Evolutionary conservation across 1,140 invertebrate species (phyloP).

Genomic region (Anastatus disparis): DNA sequence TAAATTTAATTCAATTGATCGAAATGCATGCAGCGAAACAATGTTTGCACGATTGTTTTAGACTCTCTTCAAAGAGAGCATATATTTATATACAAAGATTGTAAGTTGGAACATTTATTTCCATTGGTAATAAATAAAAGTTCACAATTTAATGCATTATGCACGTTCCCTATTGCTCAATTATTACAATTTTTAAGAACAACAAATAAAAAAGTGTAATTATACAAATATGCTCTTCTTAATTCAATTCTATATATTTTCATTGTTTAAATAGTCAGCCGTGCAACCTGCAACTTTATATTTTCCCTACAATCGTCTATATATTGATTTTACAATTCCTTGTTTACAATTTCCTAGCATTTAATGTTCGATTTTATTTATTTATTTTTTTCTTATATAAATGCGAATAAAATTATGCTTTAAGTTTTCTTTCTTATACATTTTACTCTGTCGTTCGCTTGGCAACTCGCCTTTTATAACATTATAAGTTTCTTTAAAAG

Average conservation of each 20-base stretch:
- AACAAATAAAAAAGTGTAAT: background rate
- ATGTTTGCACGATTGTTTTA: background rate
- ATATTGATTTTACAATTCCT: conserved; percentile 31
- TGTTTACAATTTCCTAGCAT: conserved; percentile 23
- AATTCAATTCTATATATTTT: background rate
- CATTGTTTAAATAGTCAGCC: background rate
- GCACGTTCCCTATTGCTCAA: background rate
- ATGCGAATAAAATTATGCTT: conserved; percentile 33
- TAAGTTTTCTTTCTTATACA: conserved; percentile 6
- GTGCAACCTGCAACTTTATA: background rate
- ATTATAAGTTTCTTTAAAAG: background rate
- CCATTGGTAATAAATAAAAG: no score
- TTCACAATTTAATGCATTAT: no score
- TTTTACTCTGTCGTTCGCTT: background rate
- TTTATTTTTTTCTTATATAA: no score
- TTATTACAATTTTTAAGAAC: background rate
- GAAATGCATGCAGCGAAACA: background rate
- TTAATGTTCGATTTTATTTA: no score
- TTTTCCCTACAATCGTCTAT: conserved; percentile 6
- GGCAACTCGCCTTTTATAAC: background rate
- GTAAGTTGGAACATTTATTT: background rate
- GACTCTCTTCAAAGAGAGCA: background rate
- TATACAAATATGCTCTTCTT: background rate
- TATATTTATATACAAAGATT: conserved; percentile 8
- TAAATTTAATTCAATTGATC: background rate